Conservation (phyloP, 2,888 invertebrate species). For the Calameuta pallipes region DNA sequence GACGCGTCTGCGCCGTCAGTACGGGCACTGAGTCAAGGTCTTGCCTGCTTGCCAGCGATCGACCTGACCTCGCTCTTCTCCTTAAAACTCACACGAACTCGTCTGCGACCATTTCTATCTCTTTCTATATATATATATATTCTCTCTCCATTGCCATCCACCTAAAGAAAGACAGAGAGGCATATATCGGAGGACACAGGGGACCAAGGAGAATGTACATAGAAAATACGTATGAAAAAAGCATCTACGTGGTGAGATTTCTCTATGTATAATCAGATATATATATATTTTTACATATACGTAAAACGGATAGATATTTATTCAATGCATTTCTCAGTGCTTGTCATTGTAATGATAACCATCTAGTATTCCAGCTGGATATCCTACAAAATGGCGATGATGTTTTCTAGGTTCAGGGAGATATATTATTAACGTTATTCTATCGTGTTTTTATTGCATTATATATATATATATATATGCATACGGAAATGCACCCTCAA, state of each 20-base stretch:
- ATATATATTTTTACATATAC: neutral
- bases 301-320: neutral
- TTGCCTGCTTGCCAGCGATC: conserved; percentile 42
- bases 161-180: neutral
- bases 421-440: neutral
- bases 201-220: neutral
- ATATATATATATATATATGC: no score
- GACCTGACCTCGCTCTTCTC: conserved; percentile 53
- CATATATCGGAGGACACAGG: neutral
- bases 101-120: neutral
- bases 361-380: neutral
- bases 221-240: neutral
- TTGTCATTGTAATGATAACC: neutral
- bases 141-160: no score
- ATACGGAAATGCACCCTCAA: neutral
- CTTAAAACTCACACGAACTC: conserved; percentile 22
- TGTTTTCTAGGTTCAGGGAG: neutral
- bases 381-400: neutral
- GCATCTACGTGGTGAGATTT: neutral
- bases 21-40: conserved; percentile 55
- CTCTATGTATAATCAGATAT: neutral
- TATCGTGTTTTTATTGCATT: neutral
- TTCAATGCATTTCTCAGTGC: neutral
- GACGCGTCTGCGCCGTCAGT: conserved; percentile 42
- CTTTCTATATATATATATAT: neutral